Conservation (phyloP, 2,113 vertebrate species). For the Chionodraco myersi region DNA sequence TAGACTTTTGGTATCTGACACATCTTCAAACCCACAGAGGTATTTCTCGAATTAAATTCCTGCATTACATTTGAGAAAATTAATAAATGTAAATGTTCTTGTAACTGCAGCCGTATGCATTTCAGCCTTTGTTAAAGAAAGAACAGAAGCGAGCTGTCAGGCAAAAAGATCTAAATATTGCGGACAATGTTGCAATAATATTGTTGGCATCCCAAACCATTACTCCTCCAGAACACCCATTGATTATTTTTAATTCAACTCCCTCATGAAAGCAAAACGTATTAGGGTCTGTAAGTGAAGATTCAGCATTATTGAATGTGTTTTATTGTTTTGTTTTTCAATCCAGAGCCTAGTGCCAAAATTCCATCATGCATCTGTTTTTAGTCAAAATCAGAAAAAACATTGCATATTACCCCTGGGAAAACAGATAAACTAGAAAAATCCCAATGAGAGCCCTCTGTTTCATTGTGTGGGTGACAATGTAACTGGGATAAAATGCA, state of each 20-base stretch:
- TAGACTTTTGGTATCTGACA: neutral
- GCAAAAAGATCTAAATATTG: neutral
- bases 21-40: neutral
- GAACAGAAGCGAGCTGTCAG: neutral
- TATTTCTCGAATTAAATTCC: neutral
- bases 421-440: neutral
- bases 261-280: neutral
- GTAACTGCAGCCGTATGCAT: neutral
- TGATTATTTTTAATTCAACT: neutral
- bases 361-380: neutral
- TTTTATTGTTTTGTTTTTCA: neutral
- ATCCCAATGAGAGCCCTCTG: neutral
- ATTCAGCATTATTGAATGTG: neutral
- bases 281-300: neutral
- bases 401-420: neutral
- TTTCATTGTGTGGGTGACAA: neutral
- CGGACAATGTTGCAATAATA: neutral
- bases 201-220: neutral
- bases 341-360: neutral
- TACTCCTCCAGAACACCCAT: neutral
- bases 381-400: neutral
- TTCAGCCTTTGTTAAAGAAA: neutral
- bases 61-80: neutral
- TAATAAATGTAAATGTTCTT: neutral
- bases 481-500: conserved; percentile 1